phyloP scores from a whole-genome alignment of 2,888 invertebrate species.

The Brachynemurus nebulosus region DNA sequence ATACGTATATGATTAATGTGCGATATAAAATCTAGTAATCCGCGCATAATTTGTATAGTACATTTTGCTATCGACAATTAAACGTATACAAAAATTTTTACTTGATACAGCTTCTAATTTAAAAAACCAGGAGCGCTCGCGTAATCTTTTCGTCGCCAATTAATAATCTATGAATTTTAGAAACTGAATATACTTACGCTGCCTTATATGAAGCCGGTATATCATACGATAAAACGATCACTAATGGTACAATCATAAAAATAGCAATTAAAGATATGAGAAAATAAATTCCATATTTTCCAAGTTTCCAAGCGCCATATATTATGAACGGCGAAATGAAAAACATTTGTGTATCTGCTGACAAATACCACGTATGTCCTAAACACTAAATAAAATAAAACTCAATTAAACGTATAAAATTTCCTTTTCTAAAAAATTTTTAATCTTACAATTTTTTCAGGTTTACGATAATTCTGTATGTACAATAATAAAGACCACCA shows the following conservation, averaged over 20 bases:
- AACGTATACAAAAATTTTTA: no score
- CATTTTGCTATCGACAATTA: no score
- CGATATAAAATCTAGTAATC: no score
- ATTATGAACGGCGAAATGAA: not conserved
- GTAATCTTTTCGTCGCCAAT: no score
- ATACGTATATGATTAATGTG: no score
- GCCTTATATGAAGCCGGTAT: not conserved
- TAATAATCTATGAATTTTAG: no score
- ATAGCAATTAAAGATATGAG: not conserved
- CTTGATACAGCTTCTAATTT: no score
- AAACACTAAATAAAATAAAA: not conserved
- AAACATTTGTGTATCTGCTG: not conserved
- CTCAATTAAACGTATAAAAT: not conserved
- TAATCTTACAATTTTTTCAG: not conserved
- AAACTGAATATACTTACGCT: not conserved
- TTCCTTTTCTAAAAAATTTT: not conserved
- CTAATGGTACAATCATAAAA: not conserved
- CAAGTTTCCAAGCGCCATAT: not conserved
- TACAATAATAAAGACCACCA: conserved; percentile 3
- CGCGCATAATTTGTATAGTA: no score
- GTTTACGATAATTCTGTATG: not conserved
- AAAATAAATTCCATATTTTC: not conserved
- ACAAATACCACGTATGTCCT: not conserved
- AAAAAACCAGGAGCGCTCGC: no score
- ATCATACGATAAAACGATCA: not conserved